Conservation (phyloP, 2,113 vertebrate species). For the Tragelaphus imberbis region DNA sequence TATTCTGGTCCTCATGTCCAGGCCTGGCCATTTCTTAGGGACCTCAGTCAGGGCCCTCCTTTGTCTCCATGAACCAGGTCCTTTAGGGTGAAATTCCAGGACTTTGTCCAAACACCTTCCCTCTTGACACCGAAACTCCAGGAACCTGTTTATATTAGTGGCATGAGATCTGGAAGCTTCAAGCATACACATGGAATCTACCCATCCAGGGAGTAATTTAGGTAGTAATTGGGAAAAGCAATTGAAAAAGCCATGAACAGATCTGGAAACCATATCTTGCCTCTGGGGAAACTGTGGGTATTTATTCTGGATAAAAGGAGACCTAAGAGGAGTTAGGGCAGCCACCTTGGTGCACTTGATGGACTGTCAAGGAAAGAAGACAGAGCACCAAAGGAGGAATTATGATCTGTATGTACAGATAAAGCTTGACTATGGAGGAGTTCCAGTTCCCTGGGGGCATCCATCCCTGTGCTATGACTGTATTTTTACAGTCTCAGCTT, state of each 20-base stretch:
- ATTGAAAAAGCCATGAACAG: neutral
- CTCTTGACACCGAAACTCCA: neutral
- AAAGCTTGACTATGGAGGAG: neutral
- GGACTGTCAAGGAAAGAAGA: neutral
- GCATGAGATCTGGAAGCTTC: neutral
- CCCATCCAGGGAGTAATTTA: neutral
- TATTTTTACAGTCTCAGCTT: neutral
- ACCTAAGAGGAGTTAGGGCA: neutral
- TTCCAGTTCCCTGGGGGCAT: neutral
- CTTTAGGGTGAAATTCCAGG: neutral
- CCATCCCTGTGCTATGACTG: neutral
- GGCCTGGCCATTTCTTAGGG: neutral
- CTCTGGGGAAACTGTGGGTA: neutral
- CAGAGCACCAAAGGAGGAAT: neutral
- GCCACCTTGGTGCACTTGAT: neutral
- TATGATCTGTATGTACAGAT: neutral
- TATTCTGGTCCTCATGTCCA: neutral
- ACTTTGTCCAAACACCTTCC: neutral
- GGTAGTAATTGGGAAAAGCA: neutral
- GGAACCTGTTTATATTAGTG: neutral
- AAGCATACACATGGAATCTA: neutral
- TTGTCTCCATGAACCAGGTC: neutral
- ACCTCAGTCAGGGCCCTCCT: neutral
- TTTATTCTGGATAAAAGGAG: constrained; percentile 1
- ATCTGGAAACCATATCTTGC: neutral